Percentiles rank a stretch among this genome's conserved stretches.
Evolutionary conservation across 23 tunicate species (phyloP).

Genomic region (Trididemnum clinides): DNA sequence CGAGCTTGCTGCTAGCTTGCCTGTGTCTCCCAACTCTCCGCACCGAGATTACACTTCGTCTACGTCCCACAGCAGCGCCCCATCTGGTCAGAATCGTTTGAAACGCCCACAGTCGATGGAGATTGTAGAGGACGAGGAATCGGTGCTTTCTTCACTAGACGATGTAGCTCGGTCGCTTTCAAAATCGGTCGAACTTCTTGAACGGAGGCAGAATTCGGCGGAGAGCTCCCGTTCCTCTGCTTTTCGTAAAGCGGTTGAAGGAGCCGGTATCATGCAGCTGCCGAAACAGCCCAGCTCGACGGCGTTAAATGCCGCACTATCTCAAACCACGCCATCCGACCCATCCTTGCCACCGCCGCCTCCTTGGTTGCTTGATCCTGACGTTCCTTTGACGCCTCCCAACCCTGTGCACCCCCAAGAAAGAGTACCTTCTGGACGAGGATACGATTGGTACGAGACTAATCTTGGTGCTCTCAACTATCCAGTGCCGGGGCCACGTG

Average conservation of each 20-base stretch:
- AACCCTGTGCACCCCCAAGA: too few relatives aligned
- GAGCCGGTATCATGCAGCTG: constrained; percentile 51
- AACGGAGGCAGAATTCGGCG: neutral
- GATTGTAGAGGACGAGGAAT: neutral
- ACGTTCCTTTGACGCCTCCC: too few relatives aligned
- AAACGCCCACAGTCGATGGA: constrained; percentile 14
- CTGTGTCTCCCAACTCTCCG: constrained; percentile 25
- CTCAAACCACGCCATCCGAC: too few relatives aligned
- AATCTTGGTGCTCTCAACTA: too few relatives aligned
- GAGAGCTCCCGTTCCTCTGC: constrained; percentile 1
- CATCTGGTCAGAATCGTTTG: neutral
- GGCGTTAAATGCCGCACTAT: constrained; percentile 14
- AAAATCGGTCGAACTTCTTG: constrained; percentile 8
- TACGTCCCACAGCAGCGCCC: neutral
- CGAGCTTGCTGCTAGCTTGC: constrained; percentile 50
- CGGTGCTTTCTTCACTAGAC: constrained; percentile 2
- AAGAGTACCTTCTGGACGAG: too few relatives aligned
- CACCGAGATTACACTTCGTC: constrained; percentile 10
- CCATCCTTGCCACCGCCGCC: too few relatives aligned
- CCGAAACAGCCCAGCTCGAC: constrained; percentile 50
- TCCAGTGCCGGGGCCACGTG: too few relatives aligned
- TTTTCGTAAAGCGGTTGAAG: constrained; percentile 51
- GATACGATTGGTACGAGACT: too few relatives aligned
- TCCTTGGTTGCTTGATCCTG: too few relatives aligned
- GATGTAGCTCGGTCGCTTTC: constrained; percentile 19